These are phyloP conservation scores for Agrotis segetum DNA, from an alignment of 2,888 invertebrate species.

Conservation along the genomic window DNA sequence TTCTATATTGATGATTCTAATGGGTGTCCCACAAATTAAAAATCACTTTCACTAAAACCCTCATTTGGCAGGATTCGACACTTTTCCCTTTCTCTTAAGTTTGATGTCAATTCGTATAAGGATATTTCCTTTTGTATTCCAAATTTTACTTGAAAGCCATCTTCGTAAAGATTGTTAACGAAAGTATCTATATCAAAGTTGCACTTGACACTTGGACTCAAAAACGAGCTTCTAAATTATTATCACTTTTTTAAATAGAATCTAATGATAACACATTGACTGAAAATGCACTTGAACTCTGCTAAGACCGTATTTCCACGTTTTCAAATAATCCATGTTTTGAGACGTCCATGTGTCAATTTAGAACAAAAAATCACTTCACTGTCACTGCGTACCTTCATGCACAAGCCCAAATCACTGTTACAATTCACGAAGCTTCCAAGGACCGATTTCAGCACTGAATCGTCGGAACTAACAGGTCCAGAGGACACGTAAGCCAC, in stretches of 20 bases:
- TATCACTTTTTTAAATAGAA: neutral
- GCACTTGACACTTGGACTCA: constrained; percentile 43
- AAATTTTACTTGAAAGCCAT: constrained; percentile 16
- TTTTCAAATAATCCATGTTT: constrained; percentile 18
- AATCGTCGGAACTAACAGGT: constrained; percentile 81
- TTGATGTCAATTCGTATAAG: constrained; percentile 29
- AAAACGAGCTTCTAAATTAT: constrained; percentile 3
- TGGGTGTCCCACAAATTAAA: constrained; percentile 48
- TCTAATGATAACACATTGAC: constrained; percentile 3
- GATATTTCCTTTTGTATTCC: constrained; percentile 36
- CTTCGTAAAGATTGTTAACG: neutral
- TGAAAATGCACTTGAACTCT: constrained; percentile 16
- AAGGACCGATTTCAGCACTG: constrained; percentile 78
- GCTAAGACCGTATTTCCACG: constrained; percentile 7
- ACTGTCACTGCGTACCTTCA: constrained; percentile 81
- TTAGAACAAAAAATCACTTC: constrained; percentile 48
- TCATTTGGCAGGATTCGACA: constrained; percentile 42
- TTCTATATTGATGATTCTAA: constrained; percentile 53
- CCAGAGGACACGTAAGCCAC: constrained; percentile 77
- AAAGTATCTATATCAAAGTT: neutral
- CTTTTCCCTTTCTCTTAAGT: constrained; percentile 45
- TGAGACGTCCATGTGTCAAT: constrained; percentile 33
- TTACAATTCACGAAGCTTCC: constrained; percentile 85
- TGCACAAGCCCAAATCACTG: constrained; percentile 84
- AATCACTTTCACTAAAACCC: constrained; percentile 55